Percentiles rank a stretch among this genome's conserved stretches.
Conservation (phyloP, 1,140 invertebrate species). For the Artemia franciscana region DNA sequence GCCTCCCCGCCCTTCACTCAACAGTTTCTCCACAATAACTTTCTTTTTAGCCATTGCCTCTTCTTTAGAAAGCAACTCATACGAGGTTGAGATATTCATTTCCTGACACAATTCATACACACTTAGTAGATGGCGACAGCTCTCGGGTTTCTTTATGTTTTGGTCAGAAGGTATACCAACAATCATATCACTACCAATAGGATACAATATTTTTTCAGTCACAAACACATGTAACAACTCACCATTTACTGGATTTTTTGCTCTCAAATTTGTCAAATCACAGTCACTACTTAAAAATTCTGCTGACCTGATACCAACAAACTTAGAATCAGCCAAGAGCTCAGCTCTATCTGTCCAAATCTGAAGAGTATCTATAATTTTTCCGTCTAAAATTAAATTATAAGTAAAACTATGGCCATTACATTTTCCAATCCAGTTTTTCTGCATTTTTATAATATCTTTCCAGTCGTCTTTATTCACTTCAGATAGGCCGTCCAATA, state of each 20-base stretch:
- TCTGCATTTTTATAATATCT: constrained; percentile 72
- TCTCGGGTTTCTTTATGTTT: constrained; percentile 20
- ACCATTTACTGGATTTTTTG: constrained; percentile 49
- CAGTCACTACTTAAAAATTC: constrained; percentile 8
- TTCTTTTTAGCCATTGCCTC: no score
- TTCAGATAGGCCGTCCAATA: constrained; percentile 15
- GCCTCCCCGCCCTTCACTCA: constrained; percentile 41
- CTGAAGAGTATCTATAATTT: constrained; percentile 20
- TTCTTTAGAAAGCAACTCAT: no score
- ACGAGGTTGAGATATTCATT: no score
- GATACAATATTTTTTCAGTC: constrained; percentile 28
- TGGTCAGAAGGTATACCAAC: constrained; percentile 35
- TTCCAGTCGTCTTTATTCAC: constrained; percentile 27
- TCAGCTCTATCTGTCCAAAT: constrained; percentile 60
- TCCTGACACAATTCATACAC: background rate
- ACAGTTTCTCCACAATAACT: no score
- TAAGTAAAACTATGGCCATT: constrained; percentile 55
- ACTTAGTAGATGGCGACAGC: background rate
- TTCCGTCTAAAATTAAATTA: constrained; percentile 23
- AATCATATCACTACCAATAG: constrained; percentile 33
- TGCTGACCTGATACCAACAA: constrained; percentile 22
- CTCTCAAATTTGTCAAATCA: constrained; percentile 19
- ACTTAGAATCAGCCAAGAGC: constrained; percentile 34
- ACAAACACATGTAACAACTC: constrained; percentile 42
- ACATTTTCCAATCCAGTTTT: constrained; percentile 86